These are phyloP conservation scores for Chironomus tentans DNA, from an alignment of 2,888 invertebrate species.

Conservation along the genomic window DNA sequence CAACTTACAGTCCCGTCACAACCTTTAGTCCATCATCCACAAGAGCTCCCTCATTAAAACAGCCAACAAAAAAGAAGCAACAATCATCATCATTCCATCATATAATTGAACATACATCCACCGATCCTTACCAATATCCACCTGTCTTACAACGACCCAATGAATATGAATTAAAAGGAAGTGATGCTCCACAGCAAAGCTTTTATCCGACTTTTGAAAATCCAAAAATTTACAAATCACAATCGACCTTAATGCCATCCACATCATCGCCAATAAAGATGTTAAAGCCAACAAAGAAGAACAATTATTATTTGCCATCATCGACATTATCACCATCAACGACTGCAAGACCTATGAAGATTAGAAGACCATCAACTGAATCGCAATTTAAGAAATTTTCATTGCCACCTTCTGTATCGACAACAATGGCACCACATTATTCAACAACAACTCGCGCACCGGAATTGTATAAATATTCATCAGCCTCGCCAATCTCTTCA, in stretches of 20 bases:
- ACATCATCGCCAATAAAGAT: conserved; percentile 2
- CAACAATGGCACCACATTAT: background rate
- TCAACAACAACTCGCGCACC: conserved; percentile 8
- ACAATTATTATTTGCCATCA: conserved; percentile 38
- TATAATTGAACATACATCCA: background rate
- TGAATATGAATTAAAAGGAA: background rate
- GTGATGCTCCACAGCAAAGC: background rate
- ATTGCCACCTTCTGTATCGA: conserved; percentile 3
- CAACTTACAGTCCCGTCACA: too few species aligned
- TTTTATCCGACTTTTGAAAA: background rate
- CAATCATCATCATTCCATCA: background rate
- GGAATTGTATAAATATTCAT: conserved; percentile 9
- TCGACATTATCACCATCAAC: conserved; percentile 6
- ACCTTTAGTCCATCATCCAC: background rate
- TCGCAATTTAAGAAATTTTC: background rate
- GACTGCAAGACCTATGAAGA: background rate
- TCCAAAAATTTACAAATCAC: background rate
- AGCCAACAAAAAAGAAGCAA: background rate
- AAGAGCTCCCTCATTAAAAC: background rate
- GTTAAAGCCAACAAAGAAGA: conserved; percentile 19
- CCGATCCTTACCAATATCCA: conserved; percentile 21
- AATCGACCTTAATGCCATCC: background rate
- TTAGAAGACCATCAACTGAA: conserved; percentile 12
- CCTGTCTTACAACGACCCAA: conserved; percentile 20
- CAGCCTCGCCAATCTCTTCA: background rate